Evolutionary conservation across 2,797 vertebrate species (phyloP), one percentile per base, ranked within the genome.

Genomic region (Rhinogobio ventralis): DNA sequence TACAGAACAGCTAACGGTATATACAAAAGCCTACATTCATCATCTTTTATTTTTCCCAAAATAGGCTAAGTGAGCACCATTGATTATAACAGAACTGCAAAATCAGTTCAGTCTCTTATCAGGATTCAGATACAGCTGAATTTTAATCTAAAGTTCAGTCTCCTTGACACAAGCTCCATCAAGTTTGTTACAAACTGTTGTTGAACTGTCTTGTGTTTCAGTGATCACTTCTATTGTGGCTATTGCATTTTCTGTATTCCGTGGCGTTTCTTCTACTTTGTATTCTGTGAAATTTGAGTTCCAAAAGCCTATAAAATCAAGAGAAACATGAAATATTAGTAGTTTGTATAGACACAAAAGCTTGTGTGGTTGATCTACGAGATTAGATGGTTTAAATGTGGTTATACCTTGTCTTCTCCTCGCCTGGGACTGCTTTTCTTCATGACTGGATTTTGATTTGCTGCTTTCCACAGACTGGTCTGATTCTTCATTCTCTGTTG

Each of bases 401-500:
- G 20, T 45, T 36, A 2, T 94, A 96, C 95, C 88, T 0, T 87
- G 91, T 30, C 81, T n/a, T 0, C 90, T 93, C 83, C 90, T 94
- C 86, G 93, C 90, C 0, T 87, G 57, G 19, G 81, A 46, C 25
- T 88, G 84, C 66, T 85, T 90, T 49, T 97, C 97, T 78, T 98
- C 96, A 0, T 95, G 95, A 87, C 94, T 95, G 55, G 96, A 95
- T 88, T 96, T 97, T 0, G 96, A 96, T 94, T 94, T 97, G 67
- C 93, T 96, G 91, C 96, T 98, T 82, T 97, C 96, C 49, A 95
- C 88, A 0, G 96, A 96, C 67, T 95, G 94, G 73, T 95, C 93
- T 0, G 95, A 95, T 51, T 94, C 94, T 85, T 97, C 97, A 90
- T 95, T 98, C 89, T 98, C 97, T 99, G 93, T 90, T 86, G 92